A percentile compares a stretch with the other conserved stretches of the same genome.
Conservation (phyloP, 2,113 vertebrate species). For the Piaya cayana region DNA sequence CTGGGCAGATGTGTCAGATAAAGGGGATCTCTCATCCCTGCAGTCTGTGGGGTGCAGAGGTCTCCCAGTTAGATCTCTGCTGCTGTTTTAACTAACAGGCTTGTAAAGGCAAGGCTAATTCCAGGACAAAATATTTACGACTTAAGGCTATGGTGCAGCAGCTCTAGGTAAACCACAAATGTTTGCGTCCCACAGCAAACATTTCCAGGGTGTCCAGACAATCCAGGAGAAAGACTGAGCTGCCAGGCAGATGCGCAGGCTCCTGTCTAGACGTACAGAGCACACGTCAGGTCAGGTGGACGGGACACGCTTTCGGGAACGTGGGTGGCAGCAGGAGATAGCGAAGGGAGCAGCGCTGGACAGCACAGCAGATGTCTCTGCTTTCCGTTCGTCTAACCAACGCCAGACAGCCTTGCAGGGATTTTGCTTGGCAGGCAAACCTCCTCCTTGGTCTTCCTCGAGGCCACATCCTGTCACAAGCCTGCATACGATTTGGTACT, state of each 20-base stretch:
- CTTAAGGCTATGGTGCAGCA: background rate
- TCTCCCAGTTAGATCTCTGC: background rate
- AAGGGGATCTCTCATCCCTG: background rate
- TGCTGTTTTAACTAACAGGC: background rate
- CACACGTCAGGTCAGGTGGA: background rate
- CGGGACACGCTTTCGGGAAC: rapidly evolving
- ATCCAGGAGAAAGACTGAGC: background rate
- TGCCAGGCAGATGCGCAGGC: background rate
- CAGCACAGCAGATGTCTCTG: background rate
- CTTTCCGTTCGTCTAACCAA: background rate
- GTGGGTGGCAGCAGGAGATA: constrained; percentile 4
- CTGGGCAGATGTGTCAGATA: background rate
- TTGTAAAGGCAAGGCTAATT: background rate
- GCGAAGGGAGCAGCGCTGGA: background rate
- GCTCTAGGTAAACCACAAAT: background rate
- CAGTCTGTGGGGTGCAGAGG: background rate
- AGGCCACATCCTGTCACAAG: background rate
- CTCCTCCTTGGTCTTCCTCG: background rate
- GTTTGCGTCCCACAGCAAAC: background rate
- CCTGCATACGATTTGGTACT: background rate
- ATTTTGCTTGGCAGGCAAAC: background rate
- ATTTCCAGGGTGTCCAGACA: background rate
- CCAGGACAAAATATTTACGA: constrained; percentile 3
- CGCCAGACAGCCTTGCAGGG: background rate
- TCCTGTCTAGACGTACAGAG: background rate